Evolutionary conservation across 2,888 invertebrate genomes (phyloP).

Genomic region (Drosophila borborema): DNA sequence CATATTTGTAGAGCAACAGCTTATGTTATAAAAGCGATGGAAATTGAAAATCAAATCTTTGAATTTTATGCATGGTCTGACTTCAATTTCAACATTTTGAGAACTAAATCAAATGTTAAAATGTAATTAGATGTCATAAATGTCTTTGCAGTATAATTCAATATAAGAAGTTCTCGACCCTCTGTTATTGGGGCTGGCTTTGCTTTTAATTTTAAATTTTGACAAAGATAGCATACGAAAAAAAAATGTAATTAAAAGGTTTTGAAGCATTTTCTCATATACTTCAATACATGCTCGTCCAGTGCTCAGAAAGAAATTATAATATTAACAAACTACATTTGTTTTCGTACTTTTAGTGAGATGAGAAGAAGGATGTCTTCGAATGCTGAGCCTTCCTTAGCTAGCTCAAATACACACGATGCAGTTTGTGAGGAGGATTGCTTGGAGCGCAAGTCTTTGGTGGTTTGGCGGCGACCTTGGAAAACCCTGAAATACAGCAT

Average conservation of each 20-base stretch:
- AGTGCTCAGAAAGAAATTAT: conserved; percentile 17
- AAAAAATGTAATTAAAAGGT: neutral
- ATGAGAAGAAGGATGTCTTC: conserved; percentile 50
- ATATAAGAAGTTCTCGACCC: neutral
- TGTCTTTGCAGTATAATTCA: neutral
- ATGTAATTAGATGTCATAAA: neutral
- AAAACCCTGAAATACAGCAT: conserved; percentile 92
- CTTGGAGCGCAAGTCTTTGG: conserved; percentile 88
- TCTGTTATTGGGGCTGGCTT: neutral
- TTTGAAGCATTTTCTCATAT: neutral
- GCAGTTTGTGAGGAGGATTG: conserved; percentile 82
- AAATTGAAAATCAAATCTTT: neutral
- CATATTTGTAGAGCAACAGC: neutral
- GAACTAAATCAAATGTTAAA: too few relatives aligned
- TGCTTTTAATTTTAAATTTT: neutral
- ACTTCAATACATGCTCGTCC: conserved; percentile 7
- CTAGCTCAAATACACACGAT: conserved; percentile 1
- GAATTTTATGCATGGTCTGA: too few relatives aligned
- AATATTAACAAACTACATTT: neutral
- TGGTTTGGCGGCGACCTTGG: conserved; percentile 93
- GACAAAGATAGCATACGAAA: neutral
- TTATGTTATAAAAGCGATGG: neutral
- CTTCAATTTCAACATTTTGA: too few relatives aligned
- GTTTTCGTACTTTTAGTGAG: conserved; percentile 7
- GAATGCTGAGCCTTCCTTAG: conserved; percentile 1